These are phyloP conservation scores for Cynopterus sphinx DNA, from an alignment of 2,797 vertebrate species.

Conservation along the genomic window DNA sequence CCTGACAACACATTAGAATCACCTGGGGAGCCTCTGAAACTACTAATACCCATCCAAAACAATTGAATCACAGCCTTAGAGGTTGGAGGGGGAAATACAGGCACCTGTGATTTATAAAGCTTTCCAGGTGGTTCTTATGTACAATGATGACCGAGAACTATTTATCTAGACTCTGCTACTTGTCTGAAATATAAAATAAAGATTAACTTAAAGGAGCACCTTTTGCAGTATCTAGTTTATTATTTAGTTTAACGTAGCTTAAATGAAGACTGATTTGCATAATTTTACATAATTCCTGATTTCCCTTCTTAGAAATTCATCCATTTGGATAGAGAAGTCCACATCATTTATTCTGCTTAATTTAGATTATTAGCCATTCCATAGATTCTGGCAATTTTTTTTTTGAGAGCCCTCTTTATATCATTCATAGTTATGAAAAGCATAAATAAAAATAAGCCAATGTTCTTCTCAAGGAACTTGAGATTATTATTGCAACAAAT, in stretches of 20 bases:
- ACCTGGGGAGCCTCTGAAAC: neutral
- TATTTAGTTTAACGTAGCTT: conserved; percentile 26
- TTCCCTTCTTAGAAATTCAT: neutral
- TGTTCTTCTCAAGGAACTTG: neutral
- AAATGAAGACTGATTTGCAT: conserved; percentile 21
- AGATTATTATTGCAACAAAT: neutral
- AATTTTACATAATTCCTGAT: neutral
- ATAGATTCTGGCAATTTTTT: neutral
- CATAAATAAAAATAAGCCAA: neutral
- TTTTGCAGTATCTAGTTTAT: neutral
- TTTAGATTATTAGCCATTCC: neutral
- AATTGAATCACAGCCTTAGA: neutral
- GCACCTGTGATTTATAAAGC: neutral
- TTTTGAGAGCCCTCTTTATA: neutral
- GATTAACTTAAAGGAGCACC: neutral
- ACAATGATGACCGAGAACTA: neutral
- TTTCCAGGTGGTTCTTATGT: neutral
- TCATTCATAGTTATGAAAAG: neutral
- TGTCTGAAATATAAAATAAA: neutral
- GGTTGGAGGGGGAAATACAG: neutral
- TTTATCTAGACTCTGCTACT: neutral
- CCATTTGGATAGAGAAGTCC: neutral
- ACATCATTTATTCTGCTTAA: neutral
- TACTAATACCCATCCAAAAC: neutral
- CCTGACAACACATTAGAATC: neutral